A percentile compares a stretch with the other conserved stretches of the same genome.
Evolutionary conservation across 2,888 invertebrate species (phyloP).

Genomic region (Philonicus albiceps): DNA sequence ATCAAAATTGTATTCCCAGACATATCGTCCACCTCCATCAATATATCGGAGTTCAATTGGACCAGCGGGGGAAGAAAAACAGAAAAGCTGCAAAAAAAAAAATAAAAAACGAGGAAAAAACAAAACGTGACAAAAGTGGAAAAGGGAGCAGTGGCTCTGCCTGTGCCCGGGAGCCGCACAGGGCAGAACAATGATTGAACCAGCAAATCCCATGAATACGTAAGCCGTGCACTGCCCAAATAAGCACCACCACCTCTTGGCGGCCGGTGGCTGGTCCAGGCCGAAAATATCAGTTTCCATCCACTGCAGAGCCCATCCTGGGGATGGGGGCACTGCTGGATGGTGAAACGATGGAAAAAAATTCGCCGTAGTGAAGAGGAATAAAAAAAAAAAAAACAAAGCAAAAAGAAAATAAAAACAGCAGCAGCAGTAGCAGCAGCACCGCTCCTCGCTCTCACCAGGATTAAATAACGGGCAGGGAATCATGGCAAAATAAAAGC

Average conservation of each 20-base stretch:
- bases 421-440: background rate
- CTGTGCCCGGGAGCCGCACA: constrained; percentile 1
- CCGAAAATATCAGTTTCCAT: constrained; percentile 36
- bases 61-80: constrained; percentile 15
- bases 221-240: constrained; percentile 1
- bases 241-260: background rate
- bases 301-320: background rate
- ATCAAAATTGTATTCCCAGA: constrained; percentile 41
- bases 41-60: constrained; percentile 42
- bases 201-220: constrained; percentile 42
- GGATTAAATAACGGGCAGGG: constrained; percentile 45
- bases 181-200: constrained; percentile 35
- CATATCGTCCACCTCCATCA: constrained; percentile 42
- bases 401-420: background rate
- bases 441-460: constrained; percentile 29
- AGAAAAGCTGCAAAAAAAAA: constrained; percentile 8
- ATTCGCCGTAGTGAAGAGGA: constrained; percentile 4
- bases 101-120: background rate
- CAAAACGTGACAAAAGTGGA: constrained; percentile 6
- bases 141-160: background rate
- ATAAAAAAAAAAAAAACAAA: constrained; percentile 39
- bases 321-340: constrained; percentile 2
- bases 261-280: background rate
- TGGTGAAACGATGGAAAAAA: constrained; percentile 13
- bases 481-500: constrained; percentile 44